Conservation (phyloP, 2,113 vertebrate genomes). For the Caranx ignobilis region DNA sequence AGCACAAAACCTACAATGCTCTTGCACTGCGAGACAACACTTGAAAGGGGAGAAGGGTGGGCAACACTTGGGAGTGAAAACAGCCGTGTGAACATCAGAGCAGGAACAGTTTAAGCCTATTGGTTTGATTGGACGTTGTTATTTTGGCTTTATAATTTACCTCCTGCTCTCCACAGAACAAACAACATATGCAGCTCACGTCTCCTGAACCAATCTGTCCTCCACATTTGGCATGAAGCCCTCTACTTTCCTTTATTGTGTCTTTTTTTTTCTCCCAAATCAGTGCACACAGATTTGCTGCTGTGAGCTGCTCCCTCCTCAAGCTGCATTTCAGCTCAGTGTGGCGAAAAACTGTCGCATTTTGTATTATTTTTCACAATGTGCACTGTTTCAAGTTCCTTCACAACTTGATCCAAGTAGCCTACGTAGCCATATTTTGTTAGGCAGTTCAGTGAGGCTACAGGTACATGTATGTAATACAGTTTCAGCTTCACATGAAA, state of each 20-base stretch:
- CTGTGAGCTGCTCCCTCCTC: constrained; percentile 17
- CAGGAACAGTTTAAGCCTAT: constrained; percentile 2
- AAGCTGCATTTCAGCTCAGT: constrained; percentile 38
- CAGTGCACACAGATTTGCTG: constrained; percentile 5
- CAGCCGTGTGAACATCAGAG: constrained; percentile 13
- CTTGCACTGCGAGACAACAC: constrained; percentile 2
- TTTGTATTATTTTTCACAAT: constrained; percentile 23
- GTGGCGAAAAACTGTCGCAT: constrained; percentile 14
- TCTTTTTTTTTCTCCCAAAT: constrained; percentile 23
- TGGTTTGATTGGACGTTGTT: constrained; percentile 39
- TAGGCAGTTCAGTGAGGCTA: neutral
- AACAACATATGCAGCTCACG: constrained; percentile 39
- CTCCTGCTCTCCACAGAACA: constrained; percentile 38
- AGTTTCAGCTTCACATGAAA: constrained; percentile 7
- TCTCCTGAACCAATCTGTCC: constrained; percentile 30
- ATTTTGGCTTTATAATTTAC: constrained; percentile 32
- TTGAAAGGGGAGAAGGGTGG: neutral
- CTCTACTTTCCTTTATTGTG: constrained; percentile 10
- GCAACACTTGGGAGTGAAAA: neutral
- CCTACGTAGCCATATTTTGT: neutral
- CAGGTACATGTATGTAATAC: neutral
- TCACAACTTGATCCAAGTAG: constrained; percentile 15
- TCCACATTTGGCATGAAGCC: constrained; percentile 38
- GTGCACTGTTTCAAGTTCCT: constrained; percentile 1
- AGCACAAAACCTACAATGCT: constrained; percentile 13